Evolutionary conservation across 2,113 vertebrate species (phyloP).

Genomic region (Festucalex cinctus): DNA sequence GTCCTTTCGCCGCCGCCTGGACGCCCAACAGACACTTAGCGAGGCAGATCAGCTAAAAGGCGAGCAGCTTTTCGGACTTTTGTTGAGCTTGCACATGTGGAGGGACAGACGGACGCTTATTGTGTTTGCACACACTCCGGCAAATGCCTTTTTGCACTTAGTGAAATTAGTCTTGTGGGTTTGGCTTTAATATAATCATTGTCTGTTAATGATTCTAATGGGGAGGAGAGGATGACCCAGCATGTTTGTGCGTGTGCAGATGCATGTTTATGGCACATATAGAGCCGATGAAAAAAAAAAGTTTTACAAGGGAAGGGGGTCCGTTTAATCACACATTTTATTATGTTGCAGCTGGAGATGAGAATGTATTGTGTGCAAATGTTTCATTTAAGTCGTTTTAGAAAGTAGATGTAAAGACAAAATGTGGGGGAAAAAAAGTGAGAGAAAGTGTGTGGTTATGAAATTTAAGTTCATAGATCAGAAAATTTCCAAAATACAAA

Average conservation of each 20-base stretch:
- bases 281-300: neutral
- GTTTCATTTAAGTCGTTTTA: no score
- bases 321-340: neutral
- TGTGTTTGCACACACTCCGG: conserved; percentile 3
- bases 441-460: neutral
- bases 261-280: conserved; percentile 15
- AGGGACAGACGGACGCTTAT: conserved; percentile 8
- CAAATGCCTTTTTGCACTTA: conserved; percentile 52
- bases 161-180: conserved; percentile 58
- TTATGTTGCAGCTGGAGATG: no score
- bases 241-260: conserved; percentile 9
- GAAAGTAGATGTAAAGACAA: neutral
- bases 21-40: conserved; percentile 8
- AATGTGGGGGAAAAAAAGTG: neutral
- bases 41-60: neutral
- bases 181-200: conserved; percentile 50
- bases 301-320: neutral
- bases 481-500: no score
- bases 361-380: no score
- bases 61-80: conserved; percentile 1
- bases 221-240: conserved; percentile 13
- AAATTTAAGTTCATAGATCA: no score
- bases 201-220: conserved; percentile 59
- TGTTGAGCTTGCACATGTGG: conserved; percentile 14
- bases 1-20: neutral